Evolutionary conservation across 2,113 vertebrate species (phyloP).

Genomic region (Cheilinus undulatus): DNA sequence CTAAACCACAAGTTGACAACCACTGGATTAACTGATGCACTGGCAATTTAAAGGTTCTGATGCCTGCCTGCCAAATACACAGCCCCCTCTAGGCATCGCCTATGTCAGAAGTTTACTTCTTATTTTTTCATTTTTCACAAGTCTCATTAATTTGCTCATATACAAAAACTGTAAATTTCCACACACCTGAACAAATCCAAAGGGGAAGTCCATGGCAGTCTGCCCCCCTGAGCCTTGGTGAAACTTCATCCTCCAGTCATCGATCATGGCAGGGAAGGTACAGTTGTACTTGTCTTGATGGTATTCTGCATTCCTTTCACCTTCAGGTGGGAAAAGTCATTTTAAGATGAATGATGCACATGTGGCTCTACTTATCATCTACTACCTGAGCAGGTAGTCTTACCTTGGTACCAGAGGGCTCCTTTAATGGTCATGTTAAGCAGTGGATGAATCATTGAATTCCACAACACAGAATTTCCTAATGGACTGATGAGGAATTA

Average conservation of each 20-base stretch:
- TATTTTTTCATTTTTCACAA: too few species aligned
- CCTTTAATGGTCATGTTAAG: conserved; percentile 91
- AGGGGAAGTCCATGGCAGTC: conserved; percentile 86
- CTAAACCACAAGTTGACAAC: too few species aligned
- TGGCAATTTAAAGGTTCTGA: not conserved
- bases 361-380: not conserved
- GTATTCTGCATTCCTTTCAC: conserved; percentile 85
- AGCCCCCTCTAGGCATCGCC: not conserved
- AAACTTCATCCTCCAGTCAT: conserved; percentile 90
- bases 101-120: not conserved
- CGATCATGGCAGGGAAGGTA: conserved; percentile 89
- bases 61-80: not conserved
- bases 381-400: not conserved
- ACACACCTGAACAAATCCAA: conserved; percentile 94
- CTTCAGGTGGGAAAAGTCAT: conserved; percentile 69
- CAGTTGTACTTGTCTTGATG: conserved; percentile 89
- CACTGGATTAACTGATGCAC: not conserved
- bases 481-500: not conserved
- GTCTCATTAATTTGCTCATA: too few species aligned
- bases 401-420: conserved; percentile 93
- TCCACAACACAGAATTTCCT: conserved; percentile 88
- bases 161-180: not conserved
- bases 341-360: not conserved
- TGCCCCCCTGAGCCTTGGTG: conserved; percentile 84
- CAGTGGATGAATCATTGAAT: conserved; percentile 93